Percentiles rank a stretch among this genome's conserved stretches.
Evolutionary conservation across 2,113 vertebrate species (phyloP).

Genomic region (Pteronura brasiliensis): DNA sequence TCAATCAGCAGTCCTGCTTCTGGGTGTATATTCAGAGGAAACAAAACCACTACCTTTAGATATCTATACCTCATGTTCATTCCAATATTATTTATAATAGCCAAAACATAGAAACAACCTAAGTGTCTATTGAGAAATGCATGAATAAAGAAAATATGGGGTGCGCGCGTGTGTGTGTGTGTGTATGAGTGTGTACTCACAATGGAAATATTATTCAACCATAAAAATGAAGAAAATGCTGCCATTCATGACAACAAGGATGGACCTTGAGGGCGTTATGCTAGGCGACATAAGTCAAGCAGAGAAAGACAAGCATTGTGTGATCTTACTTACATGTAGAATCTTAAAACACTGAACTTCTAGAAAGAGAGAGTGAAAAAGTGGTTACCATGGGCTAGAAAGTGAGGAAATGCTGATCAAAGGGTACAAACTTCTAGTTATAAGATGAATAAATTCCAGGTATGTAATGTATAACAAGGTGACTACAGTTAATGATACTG

Average conservation of each 20-base stretch:
- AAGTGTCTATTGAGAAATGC: not conserved
- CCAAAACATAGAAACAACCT: not conserved
- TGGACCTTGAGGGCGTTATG: not conserved
- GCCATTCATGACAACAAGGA: not conserved
- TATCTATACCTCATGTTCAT: not conserved
- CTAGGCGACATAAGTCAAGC: not conserved
- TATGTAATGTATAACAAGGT: not conserved
- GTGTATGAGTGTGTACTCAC: not conserved
- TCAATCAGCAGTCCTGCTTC: not conserved
- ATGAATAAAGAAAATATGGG: not conserved
- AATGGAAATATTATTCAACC: not conserved
- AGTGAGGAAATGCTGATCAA: not conserved
- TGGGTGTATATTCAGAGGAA: not conserved
- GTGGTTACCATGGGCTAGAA: not conserved
- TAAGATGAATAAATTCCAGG: not conserved
- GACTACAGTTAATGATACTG: not conserved
- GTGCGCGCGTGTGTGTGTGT: no score
- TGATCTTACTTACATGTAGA: not conserved
- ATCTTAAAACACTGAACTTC: not conserved
- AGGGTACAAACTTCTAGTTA: not conserved
- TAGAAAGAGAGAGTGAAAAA: not conserved
- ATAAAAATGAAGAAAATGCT: not conserved
- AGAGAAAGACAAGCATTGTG: not conserved
- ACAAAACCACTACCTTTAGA: not conserved
- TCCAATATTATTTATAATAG: not conserved